Evolutionary conservation across 2,113 vertebrate genomes (phyloP).

Genomic region (Hyperopisus bebe): DNA sequence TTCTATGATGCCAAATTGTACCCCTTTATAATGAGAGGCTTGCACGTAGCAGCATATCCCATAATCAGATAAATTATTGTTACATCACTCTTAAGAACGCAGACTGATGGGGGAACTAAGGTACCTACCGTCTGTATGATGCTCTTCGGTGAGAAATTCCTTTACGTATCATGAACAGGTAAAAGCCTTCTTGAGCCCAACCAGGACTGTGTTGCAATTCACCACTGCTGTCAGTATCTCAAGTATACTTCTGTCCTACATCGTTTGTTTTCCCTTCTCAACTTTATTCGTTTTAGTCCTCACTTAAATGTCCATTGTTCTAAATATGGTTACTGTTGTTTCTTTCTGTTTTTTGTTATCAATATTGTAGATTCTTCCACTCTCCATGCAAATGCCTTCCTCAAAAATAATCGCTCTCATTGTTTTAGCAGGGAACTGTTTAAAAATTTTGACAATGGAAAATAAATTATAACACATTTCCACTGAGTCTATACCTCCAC

Average conservation of each 20-base stretch:
- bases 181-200: not conserved
- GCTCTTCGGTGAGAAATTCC: not conserved
- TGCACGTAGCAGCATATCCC: slow-evolving; percentile 14
- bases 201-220: not conserved
- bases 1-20: slow-evolving; percentile 17
- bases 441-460: not conserved
- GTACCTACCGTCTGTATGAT: slow-evolving; percentile 1
- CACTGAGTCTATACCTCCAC: not conserved
- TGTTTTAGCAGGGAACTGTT: not conserved
- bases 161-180: not conserved
- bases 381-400: not conserved
- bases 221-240: not conserved
- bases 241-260: not conserved
- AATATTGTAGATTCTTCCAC: not conserved
- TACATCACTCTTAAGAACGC: slow-evolving; percentile 10
- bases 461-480: not conserved
- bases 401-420: not conserved
- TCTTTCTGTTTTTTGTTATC: not conserved
- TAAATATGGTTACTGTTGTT: not conserved
- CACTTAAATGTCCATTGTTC: not conserved
- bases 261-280: not conserved
- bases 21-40: slow-evolving; percentile 19
- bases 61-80: slow-evolving; percentile 20
- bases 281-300: not conserved
- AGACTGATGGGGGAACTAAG: not conserved